phyloP scores from a whole-genome alignment of 1,140 invertebrate genomes.

The Cataglyphis hispanica region DNA sequence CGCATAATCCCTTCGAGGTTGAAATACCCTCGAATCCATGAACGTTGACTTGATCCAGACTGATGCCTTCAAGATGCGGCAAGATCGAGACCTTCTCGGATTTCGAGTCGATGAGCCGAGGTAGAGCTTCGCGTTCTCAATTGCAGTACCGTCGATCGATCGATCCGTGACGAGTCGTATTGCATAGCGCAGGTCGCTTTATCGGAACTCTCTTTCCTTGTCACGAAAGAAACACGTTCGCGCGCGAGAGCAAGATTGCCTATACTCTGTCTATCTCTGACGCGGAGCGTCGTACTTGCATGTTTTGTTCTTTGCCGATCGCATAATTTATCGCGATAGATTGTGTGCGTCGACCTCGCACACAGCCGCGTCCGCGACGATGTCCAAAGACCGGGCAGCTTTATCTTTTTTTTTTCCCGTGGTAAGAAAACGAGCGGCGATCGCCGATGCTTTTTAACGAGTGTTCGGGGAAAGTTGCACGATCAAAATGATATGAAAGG shows the following conservation, averaged over 20 bases:
- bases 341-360: conserved; percentile 22
- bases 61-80: too few relatives aligned
- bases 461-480: conserved; percentile 53
- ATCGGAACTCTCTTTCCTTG: conserved; percentile 10
- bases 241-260: too few relatives aligned
- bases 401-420: conserved; percentile 69
- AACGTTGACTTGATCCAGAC: not conserved
- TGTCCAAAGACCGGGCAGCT: conserved; percentile 75
- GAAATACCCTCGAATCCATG: not conserved
- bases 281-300: conserved; percentile 8
- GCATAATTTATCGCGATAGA: not conserved
- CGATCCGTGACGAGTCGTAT: conserved; percentile 53
- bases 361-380: conserved; percentile 29
- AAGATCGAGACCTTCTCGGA: not conserved
- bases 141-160: conserved; percentile 40
- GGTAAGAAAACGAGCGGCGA: conserved; percentile 65
- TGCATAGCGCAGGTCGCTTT: conserved; percentile 69
- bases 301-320: conserved; percentile 7
- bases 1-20: not conserved
- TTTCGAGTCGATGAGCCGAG: not conserved
- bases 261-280: not conserved
- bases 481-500: conserved; percentile 62
- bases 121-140: conserved; percentile 5
- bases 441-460: conserved; percentile 69
- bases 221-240: conserved; percentile 8